A percentile compares a stretch with the other conserved stretches of the same genome.
phyloP scores from a whole-genome alignment of 2,113 vertebrate species.

The Dinomys branickii region DNA sequence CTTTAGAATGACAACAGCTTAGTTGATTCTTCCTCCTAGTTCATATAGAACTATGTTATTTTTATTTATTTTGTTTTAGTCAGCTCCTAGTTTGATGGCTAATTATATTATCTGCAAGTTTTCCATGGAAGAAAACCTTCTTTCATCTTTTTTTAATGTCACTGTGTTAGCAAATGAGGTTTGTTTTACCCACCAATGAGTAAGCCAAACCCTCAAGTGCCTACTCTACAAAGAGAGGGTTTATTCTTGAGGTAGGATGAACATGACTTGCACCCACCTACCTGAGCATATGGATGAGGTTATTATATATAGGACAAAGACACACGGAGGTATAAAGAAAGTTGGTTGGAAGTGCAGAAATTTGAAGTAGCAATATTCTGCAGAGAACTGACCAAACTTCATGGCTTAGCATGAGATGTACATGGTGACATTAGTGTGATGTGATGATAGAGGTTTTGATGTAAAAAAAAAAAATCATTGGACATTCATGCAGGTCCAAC shows the following conservation, averaged over 20 bases:
- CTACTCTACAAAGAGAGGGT: neutral
- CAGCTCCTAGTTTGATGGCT: neutral
- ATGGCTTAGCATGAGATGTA: neutral
- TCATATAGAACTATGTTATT: neutral
- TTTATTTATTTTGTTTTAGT: neutral
- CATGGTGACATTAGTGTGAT: neutral
- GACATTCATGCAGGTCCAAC: neutral
- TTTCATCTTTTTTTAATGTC: neutral
- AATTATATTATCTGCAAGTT: neutral
- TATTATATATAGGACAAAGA: neutral
- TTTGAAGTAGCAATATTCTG: neutral
- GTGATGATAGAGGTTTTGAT: neutral
- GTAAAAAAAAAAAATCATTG: neutral
- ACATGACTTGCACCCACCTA: neutral
- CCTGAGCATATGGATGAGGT: fast-evolving
- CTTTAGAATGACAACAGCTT: neutral
- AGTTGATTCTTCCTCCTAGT: neutral
- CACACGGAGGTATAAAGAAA: neutral
- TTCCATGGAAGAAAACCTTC: neutral
- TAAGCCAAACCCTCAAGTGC: neutral
- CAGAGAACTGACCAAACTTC: neutral
- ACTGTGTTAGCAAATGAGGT: neutral
- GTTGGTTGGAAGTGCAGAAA: neutral
- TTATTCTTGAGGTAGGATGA: neutral
- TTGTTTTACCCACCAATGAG: neutral